Percentiles rank a stretch among this genome's conserved stretches.
Conservation (phyloP, 2,888 invertebrate species). For the Tethea ocularis region DNA sequence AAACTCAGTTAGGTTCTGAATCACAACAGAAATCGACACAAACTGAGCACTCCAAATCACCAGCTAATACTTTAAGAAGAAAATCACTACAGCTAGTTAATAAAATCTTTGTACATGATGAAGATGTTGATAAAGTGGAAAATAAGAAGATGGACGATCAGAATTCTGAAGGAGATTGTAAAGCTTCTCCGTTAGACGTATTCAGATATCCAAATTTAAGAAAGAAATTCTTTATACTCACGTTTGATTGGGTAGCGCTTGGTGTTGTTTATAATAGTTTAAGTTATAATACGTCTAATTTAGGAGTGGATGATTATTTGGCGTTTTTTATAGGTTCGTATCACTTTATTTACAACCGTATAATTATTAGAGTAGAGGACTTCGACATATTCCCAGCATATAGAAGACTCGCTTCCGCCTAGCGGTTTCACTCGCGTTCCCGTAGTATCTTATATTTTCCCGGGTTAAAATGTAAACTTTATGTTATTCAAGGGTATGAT, state of each 20-base stretch:
- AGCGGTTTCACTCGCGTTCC: no score
- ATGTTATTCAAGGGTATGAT: no score
- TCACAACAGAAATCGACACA: slow-evolving; percentile 57
- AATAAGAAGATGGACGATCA: slow-evolving; percentile 72
- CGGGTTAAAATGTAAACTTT: no score
- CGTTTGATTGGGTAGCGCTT: slow-evolving; percentile 86
- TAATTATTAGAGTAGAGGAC: not conserved
- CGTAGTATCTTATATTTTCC: no score
- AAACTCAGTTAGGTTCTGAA: slow-evolving; percentile 44
- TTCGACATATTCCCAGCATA: no score
- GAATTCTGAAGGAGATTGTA: slow-evolving; percentile 74
- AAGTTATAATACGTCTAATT: slow-evolving; percentile 86
- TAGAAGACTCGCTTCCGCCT: no score
- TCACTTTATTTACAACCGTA: not conserved
- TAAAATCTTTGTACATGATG: slow-evolving; percentile 61
- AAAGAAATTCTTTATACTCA: slow-evolving; percentile 86
- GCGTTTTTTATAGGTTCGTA: slow-evolving; percentile 86
- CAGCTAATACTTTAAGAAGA: slow-evolving; percentile 59
- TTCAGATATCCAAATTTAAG: slow-evolving; percentile 86
- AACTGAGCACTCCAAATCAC: slow-evolving; percentile 56
- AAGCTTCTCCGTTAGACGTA: slow-evolving; percentile 85
- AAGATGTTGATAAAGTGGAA: slow-evolving; percentile 58
- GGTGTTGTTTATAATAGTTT: slow-evolving; percentile 88
- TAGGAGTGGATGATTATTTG: slow-evolving; percentile 87
- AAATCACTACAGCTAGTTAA: slow-evolving; percentile 67